Percentiles rank a stretch among this genome's conserved stretches.
phyloP scores from a whole-genome alignment of 2,113 vertebrate species.

The rat (Rattus norvegicus) region GRCr8 NC_086036.1:73057501-73058000 shows the following conservation, averaged over 20 bases:
- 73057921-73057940: not conserved
- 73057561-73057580: slow-evolving; percentile 35
- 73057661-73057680: not conserved
- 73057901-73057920: not conserved
- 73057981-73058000: not conserved
- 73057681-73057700: not conserved
- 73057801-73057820: not conserved
- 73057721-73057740: not conserved
- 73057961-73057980: not conserved
- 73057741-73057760: not conserved
- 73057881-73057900: not conserved
- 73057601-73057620: not conserved
- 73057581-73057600: slow-evolving; percentile 44
- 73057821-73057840: not conserved
- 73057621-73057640: slow-evolving; percentile 18
- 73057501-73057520: not conserved
- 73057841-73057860: not conserved
- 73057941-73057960: not conserved
- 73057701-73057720: not conserved
- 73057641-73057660: not conserved
- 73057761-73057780: not conserved
- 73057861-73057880: not conserved
- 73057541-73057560: not conserved
- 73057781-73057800: not conserved
- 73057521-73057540: not conserved